phyloP scores from a whole-genome alignment of 2,113 vertebrate species.

The Clarias macrocephalus region DNA sequence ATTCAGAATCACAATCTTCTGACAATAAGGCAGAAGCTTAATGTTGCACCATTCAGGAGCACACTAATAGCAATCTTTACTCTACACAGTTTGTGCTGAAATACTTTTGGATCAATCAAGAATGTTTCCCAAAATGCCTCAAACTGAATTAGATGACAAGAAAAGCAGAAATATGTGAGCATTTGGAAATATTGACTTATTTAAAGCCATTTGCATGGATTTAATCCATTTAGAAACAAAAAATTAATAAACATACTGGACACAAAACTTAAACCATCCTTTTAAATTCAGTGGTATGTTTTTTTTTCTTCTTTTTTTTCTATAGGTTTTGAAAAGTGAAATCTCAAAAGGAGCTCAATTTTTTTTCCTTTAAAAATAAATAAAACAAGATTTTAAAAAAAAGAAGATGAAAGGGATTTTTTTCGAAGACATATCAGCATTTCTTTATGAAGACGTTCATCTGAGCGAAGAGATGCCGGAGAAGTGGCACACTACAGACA shows the following conservation, averaged over 20 bases:
- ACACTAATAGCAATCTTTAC: neutral
- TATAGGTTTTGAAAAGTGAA: conserved; percentile 74
- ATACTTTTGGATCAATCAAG: neutral
- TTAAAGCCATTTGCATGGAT: neutral
- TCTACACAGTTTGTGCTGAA: neutral
- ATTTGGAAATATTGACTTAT: neutral
- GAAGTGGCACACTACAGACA: conserved; percentile 59
- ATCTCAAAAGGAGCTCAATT: conserved; percentile 71
- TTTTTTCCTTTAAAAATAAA: conserved; percentile 73
- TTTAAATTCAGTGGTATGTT: conserved; percentile 52
- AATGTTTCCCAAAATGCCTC: neutral
- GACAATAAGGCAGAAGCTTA: neutral
- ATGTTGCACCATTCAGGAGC: neutral
- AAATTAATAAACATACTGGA: neutral
- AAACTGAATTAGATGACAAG: neutral
- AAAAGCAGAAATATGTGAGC: neutral
- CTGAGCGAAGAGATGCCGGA: conserved; percentile 54
- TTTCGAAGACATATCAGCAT: conserved; percentile 79
- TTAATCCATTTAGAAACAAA: neutral
- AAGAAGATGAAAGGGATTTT: conserved; percentile 66
- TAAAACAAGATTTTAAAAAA: conserved; percentile 65
- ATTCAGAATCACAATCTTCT: neutral
- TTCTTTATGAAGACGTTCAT: conserved; percentile 70
- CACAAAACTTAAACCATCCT: neutral
- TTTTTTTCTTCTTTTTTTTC: conserved; percentile 39